Base-by-base conservation (phyloP, 2,797 vertebrate species). In the Pterois miles region DNA sequence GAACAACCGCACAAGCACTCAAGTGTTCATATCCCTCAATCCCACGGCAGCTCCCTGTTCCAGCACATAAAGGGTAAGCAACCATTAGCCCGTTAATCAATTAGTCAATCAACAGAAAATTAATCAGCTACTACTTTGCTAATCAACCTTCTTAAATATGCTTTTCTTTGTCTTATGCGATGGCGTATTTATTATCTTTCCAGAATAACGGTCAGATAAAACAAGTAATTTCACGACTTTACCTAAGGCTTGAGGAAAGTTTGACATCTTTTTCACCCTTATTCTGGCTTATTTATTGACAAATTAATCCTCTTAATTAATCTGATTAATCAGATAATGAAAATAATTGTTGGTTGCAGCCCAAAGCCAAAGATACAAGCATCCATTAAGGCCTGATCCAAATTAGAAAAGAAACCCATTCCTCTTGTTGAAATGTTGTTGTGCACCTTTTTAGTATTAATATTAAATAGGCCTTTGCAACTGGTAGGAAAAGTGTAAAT, bases 401-500 rank as follows among this genome's bases (percentile, higher is more conserved):
- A 56, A 66, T 13, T 16, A 54, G n/a, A 22, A 63, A 22, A 48
- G 13, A 16, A 31, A 27, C 27, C 33, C 25, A 31, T 72, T 18
- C 50, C 54, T 71, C 25, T 74, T 36, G 64, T 56, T 69, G 6
- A 13, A 57, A 68, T 66, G 65, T 10, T 33, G 27, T 11, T 65
- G 4, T 27, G n/a, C 57, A 71, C 53, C 6, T 18, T 36, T 27
- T 14, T 52, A 54, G 69, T 36, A 65, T 54, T 18, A 27, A 27
- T 8, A 67, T 66, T 64, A 29, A 50, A 64, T 29, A 66, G 36
- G 53, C 29, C 14, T 58, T 69, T 36, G 22, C 38, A 27, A 9
- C 34, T 1, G 36, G 31, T 57, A 64, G 14, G 2, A 33, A 23
- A 43, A 29, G 34, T 29, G 33, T 52, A 29, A 56, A 62, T 1